These are phyloP conservation scores for Sebastes umbrosus DNA, from an alignment of 2,797 vertebrate genomes.

Conservation along the genomic window DNA sequence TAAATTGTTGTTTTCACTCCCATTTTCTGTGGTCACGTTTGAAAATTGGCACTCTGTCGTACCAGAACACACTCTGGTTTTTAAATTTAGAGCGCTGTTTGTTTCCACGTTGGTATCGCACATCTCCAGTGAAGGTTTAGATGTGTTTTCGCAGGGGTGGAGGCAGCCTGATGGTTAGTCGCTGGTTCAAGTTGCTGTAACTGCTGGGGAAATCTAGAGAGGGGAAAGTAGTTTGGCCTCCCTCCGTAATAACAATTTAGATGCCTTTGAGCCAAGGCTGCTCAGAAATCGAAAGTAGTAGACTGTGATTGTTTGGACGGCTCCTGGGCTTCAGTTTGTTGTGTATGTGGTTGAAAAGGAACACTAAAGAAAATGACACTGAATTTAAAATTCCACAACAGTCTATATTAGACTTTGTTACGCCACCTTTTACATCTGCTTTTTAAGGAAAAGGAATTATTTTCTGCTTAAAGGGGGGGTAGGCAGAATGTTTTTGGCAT, in stretches of 20 bases:
- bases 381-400: neutral
- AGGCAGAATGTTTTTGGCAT: too few species aligned
- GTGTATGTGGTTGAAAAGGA: neutral
- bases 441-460: neutral
- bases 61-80: conserved; percentile 34
- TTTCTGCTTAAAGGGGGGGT: neutral
- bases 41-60: conserved; percentile 42
- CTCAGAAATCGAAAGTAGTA: conserved; percentile 3
- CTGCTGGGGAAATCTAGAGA: conserved; percentile 14
- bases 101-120: conserved; percentile 18
- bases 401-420: neutral
- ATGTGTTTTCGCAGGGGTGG: conserved; percentile 24
- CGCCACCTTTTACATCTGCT: neutral
- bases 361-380: neutral
- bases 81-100: conserved; percentile 37
- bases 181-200: conserved; percentile 16
- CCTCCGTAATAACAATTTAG: conserved; percentile 13
- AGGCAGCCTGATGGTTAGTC: conserved; percentile 25
- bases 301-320: neutral
- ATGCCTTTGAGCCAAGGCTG: neutral
- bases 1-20: conserved; percentile 57
- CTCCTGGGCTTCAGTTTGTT: neutral
- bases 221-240: conserved; percentile 13
- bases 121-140: conserved; percentile 6
- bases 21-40: conserved; percentile 33